phyloP scores from a whole-genome alignment of 2,113 vertebrate genomes.

The Orthochromis indermauri region DNA sequence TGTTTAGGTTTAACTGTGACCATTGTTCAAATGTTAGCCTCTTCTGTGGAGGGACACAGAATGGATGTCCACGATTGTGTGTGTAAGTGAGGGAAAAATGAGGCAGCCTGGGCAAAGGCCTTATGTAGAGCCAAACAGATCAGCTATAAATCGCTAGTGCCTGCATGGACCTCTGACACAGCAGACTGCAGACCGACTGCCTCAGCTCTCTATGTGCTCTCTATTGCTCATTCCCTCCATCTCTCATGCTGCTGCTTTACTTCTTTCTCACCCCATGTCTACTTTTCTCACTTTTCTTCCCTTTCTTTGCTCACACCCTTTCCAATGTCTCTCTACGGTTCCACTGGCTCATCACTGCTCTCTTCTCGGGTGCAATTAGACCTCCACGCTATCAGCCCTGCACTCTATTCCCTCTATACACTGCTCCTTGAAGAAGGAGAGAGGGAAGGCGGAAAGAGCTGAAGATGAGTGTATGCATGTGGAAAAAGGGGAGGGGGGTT shows the following conservation, averaged over 20 bases:
- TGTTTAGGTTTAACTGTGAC: background rate
- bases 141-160: slow-evolving; percentile 43
- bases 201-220: slow-evolving; percentile 27
- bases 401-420: background rate
- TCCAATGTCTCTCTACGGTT: background rate
- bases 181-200: slow-evolving; percentile 41
- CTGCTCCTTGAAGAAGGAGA: background rate
- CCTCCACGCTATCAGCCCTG: slow-evolving; percentile 19
- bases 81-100: background rate
- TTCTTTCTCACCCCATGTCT: slow-evolving; percentile 6
- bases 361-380: slow-evolving; percentile 42
- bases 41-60: background rate
- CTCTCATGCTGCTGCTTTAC: slow-evolving; percentile 2
- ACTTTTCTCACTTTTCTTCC: slow-evolving; percentile 2
- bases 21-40: background rate
- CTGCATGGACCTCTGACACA: slow-evolving; percentile 59
- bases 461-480: background rate
- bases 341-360: slow-evolving; percentile 24
- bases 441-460: background rate
- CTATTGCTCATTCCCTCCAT: background rate
- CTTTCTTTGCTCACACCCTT: background rate
- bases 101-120: slow-evolving; percentile 20
- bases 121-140: slow-evolving; percentile 43
- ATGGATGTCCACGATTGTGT: background rate
- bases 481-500: background rate